Percentiles rank a stretch among this genome's conserved stretches.
These are phyloP conservation scores for Taxidea taxus DNA, from an alignment of 2,113 vertebrate genomes.

Conservation along the genomic window DNA sequence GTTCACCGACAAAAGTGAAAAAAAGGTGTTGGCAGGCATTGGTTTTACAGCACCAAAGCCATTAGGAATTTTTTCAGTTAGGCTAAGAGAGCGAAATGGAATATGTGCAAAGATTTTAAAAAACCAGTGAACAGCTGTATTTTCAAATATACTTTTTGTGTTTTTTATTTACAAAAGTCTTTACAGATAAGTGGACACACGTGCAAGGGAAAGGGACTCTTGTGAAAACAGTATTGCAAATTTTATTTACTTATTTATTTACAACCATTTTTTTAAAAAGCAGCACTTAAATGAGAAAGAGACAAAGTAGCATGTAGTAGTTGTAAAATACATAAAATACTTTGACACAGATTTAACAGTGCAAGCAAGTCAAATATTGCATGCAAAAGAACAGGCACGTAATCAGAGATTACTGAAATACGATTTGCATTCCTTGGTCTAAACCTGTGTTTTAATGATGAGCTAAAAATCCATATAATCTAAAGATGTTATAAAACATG, in stretches of 20 bases:
- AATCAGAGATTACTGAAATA: background rate
- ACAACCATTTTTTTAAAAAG: background rate
- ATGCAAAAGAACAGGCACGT: background rate
- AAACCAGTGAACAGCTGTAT: constrained; percentile 37
- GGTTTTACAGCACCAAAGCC: background rate
- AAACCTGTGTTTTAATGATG: constrained; percentile 31
- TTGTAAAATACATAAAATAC: background rate
- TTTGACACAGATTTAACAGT: background rate
- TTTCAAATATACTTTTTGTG: background rate
- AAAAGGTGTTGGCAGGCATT: constrained; percentile 12
- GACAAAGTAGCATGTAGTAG: background rate
- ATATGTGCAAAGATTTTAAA: background rate
- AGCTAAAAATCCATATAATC: background rate
- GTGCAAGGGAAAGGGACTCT: background rate
- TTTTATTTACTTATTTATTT: too few relatives aligned
- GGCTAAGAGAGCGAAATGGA: constrained; percentile 4
- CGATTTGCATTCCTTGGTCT: background rate
- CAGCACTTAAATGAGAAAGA: constrained; percentile 23
- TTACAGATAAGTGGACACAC: constrained; percentile 17
- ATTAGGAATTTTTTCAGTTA: constrained; percentile 38
- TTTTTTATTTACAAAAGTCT: background rate
- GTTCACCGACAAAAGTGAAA: background rate
- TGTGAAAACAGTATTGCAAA: background rate
- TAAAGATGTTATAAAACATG: constrained; percentile 8
- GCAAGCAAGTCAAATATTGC: background rate